These are phyloP conservation scores for Odontamblyopus lacepedii DNA, from an alignment of 2,797 vertebrate genomes.

Conservation along the genomic window DNA sequence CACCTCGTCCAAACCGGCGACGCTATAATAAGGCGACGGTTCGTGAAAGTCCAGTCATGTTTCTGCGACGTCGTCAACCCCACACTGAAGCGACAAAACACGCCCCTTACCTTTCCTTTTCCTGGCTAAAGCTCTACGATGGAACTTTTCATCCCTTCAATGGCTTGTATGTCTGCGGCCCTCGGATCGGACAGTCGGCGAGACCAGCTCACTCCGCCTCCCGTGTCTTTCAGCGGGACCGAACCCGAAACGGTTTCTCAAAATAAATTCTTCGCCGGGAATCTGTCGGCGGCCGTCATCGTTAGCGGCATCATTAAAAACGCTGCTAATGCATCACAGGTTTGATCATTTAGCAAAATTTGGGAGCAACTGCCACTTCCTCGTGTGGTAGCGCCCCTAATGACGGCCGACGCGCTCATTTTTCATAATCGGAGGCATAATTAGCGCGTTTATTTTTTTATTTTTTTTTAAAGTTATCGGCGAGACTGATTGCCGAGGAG, in stretches of 20 bases:
- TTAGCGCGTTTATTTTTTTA: not conserved
- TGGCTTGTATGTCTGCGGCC: slow-evolving; percentile 86
- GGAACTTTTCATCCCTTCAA: slow-evolving; percentile 91
- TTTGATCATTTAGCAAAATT: slow-evolving; percentile 2
- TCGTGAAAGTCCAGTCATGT: not conserved
- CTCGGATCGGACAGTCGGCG: slow-evolving; percentile 80
- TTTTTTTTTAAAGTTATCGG: not conserved
- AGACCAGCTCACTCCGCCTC: slow-evolving; percentile 69
- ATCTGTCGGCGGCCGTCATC: slow-evolving; percentile 38
- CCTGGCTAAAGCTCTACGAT: slow-evolving; percentile 60
- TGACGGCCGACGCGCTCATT: not conserved
- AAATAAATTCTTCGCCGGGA: slow-evolving; percentile 9
- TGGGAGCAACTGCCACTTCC: not conserved
- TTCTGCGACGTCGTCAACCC: not conserved
- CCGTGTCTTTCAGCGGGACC: not conserved
- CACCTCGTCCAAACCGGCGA: not conserved
- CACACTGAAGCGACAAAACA: too few relatives aligned
- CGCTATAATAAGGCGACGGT: not conserved
- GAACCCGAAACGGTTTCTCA: not conserved
- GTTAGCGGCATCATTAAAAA: slow-evolving; percentile 30
- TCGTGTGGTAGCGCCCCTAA: not conserved
- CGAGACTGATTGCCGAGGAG: not conserved
- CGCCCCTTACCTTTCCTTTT: not conserved
- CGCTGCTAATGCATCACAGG: slow-evolving; percentile 30
- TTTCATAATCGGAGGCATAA: not conserved